Percentiles rank a stretch among this genome's conserved stretches.
phyloP scores from a whole-genome alignment of 1,140 invertebrate species.

The Monomorium pharaonis region DNA sequence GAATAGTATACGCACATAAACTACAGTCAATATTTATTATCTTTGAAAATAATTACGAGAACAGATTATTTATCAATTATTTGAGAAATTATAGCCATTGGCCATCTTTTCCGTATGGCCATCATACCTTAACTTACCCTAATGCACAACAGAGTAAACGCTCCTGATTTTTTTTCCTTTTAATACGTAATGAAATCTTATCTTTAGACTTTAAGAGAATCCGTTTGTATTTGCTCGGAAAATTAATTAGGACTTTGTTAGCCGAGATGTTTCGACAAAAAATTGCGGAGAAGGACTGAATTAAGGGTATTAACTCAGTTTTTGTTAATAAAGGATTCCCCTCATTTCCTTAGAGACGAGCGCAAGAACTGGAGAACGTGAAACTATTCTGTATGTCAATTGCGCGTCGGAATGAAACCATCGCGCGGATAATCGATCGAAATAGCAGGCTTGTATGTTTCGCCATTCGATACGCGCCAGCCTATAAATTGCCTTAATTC shows the following conservation, averaged over 20 bases:
- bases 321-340: background rate
- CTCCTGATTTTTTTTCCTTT: background rate
- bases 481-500: conserved; percentile 40
- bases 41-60: no score
- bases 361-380: background rate
- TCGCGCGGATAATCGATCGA: background rate
- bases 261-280: background rate
- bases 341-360: background rate
- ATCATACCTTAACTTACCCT: no score
- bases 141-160: background rate
- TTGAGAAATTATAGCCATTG: no score
- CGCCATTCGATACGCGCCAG: conserved; percentile 9
- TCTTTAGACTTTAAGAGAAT: background rate
- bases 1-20: no score
- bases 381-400: background rate
- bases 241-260: background rate
- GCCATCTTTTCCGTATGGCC: no score
- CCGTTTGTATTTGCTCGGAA: background rate
- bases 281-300: background rate
- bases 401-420: background rate
- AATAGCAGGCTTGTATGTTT: background rate
- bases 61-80: no score
- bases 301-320: background rate
- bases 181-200: background rate
- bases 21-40: no score